These are phyloP conservation scores for Agelastica alni DNA, from an alignment of 2,888 invertebrate genomes.

Conservation along the genomic window DNA sequence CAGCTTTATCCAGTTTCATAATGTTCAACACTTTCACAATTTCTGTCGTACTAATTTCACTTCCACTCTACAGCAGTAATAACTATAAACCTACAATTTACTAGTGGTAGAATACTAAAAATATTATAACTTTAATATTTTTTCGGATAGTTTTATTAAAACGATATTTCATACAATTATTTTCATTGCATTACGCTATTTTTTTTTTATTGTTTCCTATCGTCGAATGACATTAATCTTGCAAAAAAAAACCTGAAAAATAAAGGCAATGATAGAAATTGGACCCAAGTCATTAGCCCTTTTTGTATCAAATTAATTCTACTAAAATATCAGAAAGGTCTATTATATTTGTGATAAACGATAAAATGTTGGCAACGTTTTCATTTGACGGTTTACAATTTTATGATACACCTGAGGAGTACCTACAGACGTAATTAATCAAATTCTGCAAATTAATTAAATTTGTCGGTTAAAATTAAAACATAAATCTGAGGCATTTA, in stretches of 20 bases:
- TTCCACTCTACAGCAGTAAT: too few species aligned
- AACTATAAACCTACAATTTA: too few species aligned
- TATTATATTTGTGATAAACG: slow-evolving; percentile 17
- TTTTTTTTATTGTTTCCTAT: too few species aligned
- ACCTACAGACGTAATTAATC: slow-evolving; percentile 38
- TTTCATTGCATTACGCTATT: too few species aligned
- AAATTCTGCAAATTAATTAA: slow-evolving; percentile 40
- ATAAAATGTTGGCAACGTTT: slow-evolving; percentile 12
- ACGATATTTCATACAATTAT: too few species aligned
- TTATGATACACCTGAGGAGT: slow-evolving; percentile 35
- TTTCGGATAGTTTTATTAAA: too few species aligned
- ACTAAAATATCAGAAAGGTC: slow-evolving; percentile 12
- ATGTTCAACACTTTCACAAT: too few species aligned
- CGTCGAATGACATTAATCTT: neutral
- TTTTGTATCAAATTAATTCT: slow-evolving; percentile 12
- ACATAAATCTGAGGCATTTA: slow-evolving; percentile 36
- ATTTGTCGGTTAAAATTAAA: slow-evolving; percentile 39
- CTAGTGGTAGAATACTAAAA: too few species aligned
- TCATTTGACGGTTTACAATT: slow-evolving; percentile 18
- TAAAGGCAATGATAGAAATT: neutral
- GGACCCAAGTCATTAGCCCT: slow-evolving; percentile 1
- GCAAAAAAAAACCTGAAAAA: neutral
- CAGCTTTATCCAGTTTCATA: too few species aligned
- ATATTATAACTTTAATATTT: too few species aligned
- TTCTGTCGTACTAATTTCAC: too few species aligned